Evolutionary conservation across 2,113 vertebrate genomes (phyloP).

Genomic region (Grantiella picta): DNA sequence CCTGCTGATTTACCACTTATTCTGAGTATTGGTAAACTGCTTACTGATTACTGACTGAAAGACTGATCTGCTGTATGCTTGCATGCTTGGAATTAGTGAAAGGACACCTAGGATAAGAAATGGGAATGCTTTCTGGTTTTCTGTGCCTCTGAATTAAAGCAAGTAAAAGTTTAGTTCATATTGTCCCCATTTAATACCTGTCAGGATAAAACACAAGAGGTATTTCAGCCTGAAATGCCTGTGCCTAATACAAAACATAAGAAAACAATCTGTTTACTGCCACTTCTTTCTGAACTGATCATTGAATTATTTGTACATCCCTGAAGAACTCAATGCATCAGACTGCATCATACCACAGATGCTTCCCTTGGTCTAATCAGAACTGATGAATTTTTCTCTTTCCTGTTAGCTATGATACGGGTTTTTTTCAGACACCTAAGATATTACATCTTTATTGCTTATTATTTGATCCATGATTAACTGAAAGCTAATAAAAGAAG

Average conservation of each 20-base stretch:
- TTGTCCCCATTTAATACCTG: background rate
- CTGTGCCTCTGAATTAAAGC: background rate
- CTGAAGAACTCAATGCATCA: background rate
- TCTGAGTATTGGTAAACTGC: background rate
- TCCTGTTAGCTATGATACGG: background rate
- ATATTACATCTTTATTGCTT: background rate
- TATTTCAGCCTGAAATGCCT: background rate
- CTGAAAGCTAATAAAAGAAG: background rate
- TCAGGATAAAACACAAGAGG: background rate
- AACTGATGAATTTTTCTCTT: background rate
- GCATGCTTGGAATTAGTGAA: background rate
- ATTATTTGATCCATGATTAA: background rate
- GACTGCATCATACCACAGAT: accelerated
- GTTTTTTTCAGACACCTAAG: background rate
- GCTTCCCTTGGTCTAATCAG: background rate
- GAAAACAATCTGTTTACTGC: background rate
- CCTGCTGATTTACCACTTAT: background rate
- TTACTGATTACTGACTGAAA: background rate
- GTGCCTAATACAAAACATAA: background rate
- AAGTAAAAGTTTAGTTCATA: background rate
- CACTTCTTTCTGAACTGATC: background rate
- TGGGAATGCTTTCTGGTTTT: background rate
- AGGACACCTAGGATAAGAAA: background rate
- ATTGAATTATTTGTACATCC: background rate
- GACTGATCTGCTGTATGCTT: background rate